Evolutionary conservation across 2,113 vertebrate genomes (phyloP).

Genomic region (Takifugu bimaculatus): DNA sequence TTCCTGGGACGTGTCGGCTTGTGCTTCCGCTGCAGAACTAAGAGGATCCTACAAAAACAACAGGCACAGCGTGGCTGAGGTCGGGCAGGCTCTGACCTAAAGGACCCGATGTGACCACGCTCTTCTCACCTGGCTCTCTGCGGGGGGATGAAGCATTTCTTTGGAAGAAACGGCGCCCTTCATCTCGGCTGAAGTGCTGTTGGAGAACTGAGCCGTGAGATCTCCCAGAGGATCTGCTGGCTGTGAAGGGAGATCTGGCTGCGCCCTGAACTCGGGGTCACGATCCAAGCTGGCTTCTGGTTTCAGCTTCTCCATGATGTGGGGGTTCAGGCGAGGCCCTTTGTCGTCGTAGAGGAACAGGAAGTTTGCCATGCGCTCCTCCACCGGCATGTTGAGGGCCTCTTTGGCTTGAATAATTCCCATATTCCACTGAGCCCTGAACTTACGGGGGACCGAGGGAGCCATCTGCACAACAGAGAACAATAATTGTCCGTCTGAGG

Average conservation of each 20-base stretch:
- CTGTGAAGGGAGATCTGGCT: constrained; percentile 21
- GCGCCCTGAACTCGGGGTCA: constrained; percentile 28
- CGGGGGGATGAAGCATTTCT: not conserved
- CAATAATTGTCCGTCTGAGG: not conserved
- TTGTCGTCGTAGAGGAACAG: constrained; percentile 83
- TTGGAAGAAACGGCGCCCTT: constrained; percentile 2
- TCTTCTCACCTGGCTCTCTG: too few relatives aligned
- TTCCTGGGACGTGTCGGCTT: constrained; percentile 38
- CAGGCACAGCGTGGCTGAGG: not conserved
- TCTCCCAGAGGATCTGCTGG: constrained; percentile 5
- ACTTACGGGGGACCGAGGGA: constrained; percentile 82
- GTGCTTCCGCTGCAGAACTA: constrained; percentile 16
- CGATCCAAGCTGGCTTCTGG: constrained; percentile 7
- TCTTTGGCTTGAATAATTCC: constrained; percentile 86
- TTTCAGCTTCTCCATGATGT: constrained; percentile 74
- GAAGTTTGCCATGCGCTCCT: constrained; percentile 85
- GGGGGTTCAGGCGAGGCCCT: constrained; percentile 84
- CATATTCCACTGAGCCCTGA: constrained; percentile 88
- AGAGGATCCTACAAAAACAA: constrained; percentile 35
- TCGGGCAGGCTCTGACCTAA: too few relatives aligned
- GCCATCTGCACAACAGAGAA: constrained; percentile 64
- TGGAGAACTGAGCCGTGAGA: constrained; percentile 4
- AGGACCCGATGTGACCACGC: too few relatives aligned
- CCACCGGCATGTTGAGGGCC: constrained; percentile 78
- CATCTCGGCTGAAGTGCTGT: constrained; percentile 54